Conservation (phyloP, 2,888 invertebrate genomes). For the Osmoderma eremita region DNA sequence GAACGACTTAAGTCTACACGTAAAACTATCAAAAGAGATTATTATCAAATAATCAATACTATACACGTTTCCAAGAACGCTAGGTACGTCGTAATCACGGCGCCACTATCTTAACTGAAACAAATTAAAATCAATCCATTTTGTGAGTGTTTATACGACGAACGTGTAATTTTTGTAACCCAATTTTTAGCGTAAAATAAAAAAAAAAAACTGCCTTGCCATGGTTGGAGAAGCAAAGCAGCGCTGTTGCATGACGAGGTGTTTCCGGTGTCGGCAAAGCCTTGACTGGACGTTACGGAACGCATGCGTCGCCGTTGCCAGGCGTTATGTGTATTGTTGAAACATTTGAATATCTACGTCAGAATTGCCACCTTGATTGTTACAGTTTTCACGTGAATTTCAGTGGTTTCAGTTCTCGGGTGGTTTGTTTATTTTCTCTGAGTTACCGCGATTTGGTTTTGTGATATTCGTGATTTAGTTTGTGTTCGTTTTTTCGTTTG, state of each 20-base stretch:
- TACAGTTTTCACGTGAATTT: conserved; percentile 63
- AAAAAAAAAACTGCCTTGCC: conserved; percentile 53
- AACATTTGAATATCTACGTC: conserved; percentile 63
- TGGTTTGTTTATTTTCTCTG: conserved; percentile 36
- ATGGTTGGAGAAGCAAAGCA: conserved; percentile 61
- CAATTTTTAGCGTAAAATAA: conserved; percentile 46
- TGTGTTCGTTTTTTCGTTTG: conserved; percentile 36
- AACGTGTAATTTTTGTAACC: conserved; percentile 33
- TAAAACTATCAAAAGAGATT: conserved; percentile 32
- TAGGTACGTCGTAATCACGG: background rate
- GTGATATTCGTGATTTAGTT: conserved; percentile 38
- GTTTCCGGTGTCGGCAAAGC: conserved; percentile 61
- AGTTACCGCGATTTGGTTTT: conserved; percentile 36
- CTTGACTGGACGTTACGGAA: conserved; percentile 56
- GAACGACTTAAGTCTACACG: conserved; percentile 6
- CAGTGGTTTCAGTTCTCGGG: conserved; percentile 61
- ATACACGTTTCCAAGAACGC: conserved; percentile 10
- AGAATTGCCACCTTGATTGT: conserved; percentile 59
- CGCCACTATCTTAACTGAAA: background rate
- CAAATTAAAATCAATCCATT: background rate
- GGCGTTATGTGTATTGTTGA: conserved; percentile 61
- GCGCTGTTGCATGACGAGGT: conserved; percentile 62
- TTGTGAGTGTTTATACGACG: background rate
- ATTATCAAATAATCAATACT: conserved; percentile 40
- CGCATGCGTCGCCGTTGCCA: conserved; percentile 62